phyloP scores from a whole-genome alignment of 2,797 vertebrate genomes.

The Paguma larvata region DNA sequence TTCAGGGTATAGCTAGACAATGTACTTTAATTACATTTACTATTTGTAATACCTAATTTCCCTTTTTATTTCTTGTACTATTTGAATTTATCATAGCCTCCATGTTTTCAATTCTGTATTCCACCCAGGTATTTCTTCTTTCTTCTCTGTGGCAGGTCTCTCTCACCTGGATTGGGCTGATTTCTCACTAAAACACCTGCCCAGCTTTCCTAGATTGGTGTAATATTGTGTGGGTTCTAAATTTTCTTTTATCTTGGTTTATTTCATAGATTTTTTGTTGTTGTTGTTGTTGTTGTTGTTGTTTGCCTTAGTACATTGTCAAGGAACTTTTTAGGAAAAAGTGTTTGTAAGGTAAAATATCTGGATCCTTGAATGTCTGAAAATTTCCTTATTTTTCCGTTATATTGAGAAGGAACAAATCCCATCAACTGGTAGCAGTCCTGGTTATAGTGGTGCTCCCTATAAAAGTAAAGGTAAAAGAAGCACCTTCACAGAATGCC shows the following conservation, averaged over 20 bases:
- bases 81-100: not conserved
- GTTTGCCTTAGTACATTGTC: not conserved
- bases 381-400: not conserved
- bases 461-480: not conserved
- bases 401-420: not conserved
- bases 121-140: not conserved
- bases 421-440: not conserved
- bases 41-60: not conserved
- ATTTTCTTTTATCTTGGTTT: not conserved
- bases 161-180: not conserved
- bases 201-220: not conserved
- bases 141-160: not conserved
- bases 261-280: not conserved
- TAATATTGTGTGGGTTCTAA: conserved; percentile 6
- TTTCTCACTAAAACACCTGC: not conserved
- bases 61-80: not conserved
- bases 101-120: not conserved
- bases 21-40: not conserved
- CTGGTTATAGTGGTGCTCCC: not conserved
- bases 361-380: not conserved
- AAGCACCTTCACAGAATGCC: not conserved
- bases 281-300: not conserved
- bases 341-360: not conserved
- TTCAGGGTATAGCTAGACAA: not conserved
- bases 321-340: conserved; percentile 20